phyloP scores from a whole-genome alignment of 2,888 invertebrate species.

The Parnassius mnemosyne region DNA sequence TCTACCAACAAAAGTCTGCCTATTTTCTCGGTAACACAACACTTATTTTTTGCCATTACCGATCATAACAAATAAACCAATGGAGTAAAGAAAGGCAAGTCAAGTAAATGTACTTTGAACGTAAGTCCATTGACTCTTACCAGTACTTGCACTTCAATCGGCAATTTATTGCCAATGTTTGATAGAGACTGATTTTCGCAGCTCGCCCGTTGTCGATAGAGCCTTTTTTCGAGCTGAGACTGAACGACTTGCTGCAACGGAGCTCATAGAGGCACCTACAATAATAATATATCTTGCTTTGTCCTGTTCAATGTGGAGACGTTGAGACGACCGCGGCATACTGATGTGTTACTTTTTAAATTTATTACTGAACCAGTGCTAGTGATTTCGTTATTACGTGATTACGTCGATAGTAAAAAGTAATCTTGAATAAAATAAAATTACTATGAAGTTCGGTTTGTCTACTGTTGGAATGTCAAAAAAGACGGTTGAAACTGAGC shows the following conservation, averaged over 20 bases:
- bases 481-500: too few relatives aligned
- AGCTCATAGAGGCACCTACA: conserved; percentile 48
- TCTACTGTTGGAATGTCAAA: too few relatives aligned
- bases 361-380: conserved; percentile 61
- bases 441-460: too few relatives aligned
- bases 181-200: conserved; percentile 28
- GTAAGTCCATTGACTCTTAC: conserved; percentile 24
- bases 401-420: conserved; percentile 27
- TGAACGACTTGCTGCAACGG: conserved; percentile 32
- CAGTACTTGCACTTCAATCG: conserved; percentile 21
- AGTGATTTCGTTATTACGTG: conserved; percentile 34
- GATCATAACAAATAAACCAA: conserved; percentile 21
- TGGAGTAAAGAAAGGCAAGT: conserved; percentile 11
- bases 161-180: conserved; percentile 23
- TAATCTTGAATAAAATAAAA: too few relatives aligned
- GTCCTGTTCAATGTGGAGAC: conserved; percentile 65
- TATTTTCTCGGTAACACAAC: conserved; percentile 2
- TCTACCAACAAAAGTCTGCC: not conserved
- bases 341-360: conserved; percentile 75
- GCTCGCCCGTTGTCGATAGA: conserved; percentile 23
- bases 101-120: conserved; percentile 23
- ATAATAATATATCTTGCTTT: conserved; percentile 68
- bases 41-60: conserved; percentile 16
- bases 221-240: conserved; percentile 27
- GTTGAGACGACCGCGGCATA: conserved; percentile 66